These are phyloP conservation scores for Mnemiopsis leidyi DNA, from an alignment of 37 sponge, comb jelly and placozoan species.

Conservation along the genomic window DNA sequence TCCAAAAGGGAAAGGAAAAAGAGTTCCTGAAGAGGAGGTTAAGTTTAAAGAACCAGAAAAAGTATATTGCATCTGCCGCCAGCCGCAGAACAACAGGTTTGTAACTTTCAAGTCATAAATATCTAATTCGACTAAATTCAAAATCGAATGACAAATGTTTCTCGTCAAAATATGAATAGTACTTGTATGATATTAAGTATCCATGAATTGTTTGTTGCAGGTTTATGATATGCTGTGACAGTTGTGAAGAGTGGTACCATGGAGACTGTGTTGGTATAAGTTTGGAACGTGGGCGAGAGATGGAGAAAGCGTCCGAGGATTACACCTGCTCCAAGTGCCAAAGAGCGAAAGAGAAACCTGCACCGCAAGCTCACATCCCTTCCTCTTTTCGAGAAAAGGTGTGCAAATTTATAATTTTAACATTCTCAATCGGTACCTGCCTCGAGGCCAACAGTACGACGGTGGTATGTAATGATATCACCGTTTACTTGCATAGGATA, in stretches of 20 bases:
- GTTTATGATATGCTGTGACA: conserved; percentile 54
- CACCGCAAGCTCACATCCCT: neutral
- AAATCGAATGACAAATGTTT: too few species aligned
- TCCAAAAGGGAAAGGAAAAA: conserved; percentile 36
- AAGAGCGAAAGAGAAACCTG: neutral
- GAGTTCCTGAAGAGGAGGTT: neutral
- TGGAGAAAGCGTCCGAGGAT: conserved; percentile 28
- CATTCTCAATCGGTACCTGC: too few species aligned
- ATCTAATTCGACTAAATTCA: too few species aligned
- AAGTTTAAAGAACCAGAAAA: neutral
- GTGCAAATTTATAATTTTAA: neutral
- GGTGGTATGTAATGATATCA: too few species aligned
- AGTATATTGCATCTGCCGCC: conserved; percentile 15
- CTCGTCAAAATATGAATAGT: too few species aligned
- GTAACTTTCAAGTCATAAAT: too few species aligned
- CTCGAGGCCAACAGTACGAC: too few species aligned
- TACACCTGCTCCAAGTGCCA: neutral
- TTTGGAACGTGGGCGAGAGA: neutral
- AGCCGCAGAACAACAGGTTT: conserved; percentile 37
- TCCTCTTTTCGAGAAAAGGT: conserved; percentile 36
- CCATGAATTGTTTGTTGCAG: too few species aligned
- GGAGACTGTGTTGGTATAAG: conserved; percentile 48
- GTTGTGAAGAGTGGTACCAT: conserved; percentile 54
- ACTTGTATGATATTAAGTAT: too few species aligned
- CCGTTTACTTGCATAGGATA: too few species aligned